Evolutionary conservation across 2,797 vertebrate genomes (phyloP).

Genomic region (Benthosema pterotum): DNA sequence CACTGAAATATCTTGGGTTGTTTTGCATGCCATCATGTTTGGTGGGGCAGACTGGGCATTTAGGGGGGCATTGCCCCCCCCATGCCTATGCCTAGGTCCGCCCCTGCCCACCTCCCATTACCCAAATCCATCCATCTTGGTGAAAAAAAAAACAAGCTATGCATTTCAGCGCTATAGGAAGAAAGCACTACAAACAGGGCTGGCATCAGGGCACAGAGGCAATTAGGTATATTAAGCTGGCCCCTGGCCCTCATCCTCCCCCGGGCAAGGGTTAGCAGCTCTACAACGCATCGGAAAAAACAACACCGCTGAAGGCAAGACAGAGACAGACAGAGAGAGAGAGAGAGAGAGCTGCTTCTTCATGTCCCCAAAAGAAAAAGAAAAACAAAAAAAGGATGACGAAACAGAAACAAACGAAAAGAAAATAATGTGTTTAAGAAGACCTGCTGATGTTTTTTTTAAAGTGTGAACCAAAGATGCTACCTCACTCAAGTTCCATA

Average conservation of each 20-base stretch:
- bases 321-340: constrained; percentile 77
- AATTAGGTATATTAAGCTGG: constrained; percentile 68
- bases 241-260: constrained; percentile 84
- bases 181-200: constrained; percentile 91
- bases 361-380: constrained; percentile 69
- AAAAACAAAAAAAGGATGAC: constrained; percentile 61
- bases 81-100: no score
- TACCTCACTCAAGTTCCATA: constrained; percentile 99
- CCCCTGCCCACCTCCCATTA: constrained; percentile 17
- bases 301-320: constrained; percentile 82
- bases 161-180: constrained; percentile 93
- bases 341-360: constrained; percentile 84
- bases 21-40: no score
- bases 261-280: constrained; percentile 71
- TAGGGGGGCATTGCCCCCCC: no score
- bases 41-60: no score
- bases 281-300: constrained; percentile 80
- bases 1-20: no score
- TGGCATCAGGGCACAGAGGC: constrained; percentile 59
- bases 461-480: constrained; percentile 99
- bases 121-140: constrained; percentile 34
- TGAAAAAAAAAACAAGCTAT: no score
- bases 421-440: constrained; percentile 83
- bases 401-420: constrained; percentile 52
- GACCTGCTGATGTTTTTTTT: constrained; percentile 97